Base-by-base conservation (phyloP, 2,113 vertebrate species). In the Dipodomys ordii region DNA sequence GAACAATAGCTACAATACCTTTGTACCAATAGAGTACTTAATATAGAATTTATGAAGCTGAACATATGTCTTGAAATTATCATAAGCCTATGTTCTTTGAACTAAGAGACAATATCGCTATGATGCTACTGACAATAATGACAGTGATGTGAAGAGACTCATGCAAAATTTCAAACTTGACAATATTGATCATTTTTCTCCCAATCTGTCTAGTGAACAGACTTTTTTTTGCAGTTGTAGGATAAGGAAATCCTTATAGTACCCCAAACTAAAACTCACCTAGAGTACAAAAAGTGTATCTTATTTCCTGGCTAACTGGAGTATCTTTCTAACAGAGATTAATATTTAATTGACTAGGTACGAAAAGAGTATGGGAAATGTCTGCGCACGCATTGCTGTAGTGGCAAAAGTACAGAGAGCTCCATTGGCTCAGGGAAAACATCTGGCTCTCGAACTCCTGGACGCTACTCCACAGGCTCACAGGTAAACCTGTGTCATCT, bases 351-450 rank as follows among this genome's bases (percentile, higher is more conserved):
- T 98, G 94, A 2, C 78, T 88, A 99, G 99, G 99, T 99, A 85
- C 99, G 99, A 69, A 99, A 99, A 96, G 99, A 99, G 96, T 99
- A 99, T 0, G 99, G 99, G 30, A 99, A 99, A 98, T 99, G 99
- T 87, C 98, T 99, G 92, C 98, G 99, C 28, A 99, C 99, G 0
- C 99, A 99, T 92, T 99, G 99, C 97, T 99, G 99, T 98, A 99
- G 99, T 44, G 98, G 99, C 15, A 99, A 99, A 98, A 99, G 99
- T 95, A 99, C 99, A 97, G 99, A 99, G 88, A 99, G 98, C 94
- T 99, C 99, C 86, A 98, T 99, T 0, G 99, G 99, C 97, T 99
- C 99, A 87, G 99, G 98, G 92, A 99, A 99, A 98, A 99, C 99
- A 95, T 98, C 98, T 20, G 98, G 98, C 87, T 99, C 99, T 11